phyloP scores from a whole-genome alignment of 2,113 vertebrate genomes.

The Poeciliopsis turrubarensis region DNA sequence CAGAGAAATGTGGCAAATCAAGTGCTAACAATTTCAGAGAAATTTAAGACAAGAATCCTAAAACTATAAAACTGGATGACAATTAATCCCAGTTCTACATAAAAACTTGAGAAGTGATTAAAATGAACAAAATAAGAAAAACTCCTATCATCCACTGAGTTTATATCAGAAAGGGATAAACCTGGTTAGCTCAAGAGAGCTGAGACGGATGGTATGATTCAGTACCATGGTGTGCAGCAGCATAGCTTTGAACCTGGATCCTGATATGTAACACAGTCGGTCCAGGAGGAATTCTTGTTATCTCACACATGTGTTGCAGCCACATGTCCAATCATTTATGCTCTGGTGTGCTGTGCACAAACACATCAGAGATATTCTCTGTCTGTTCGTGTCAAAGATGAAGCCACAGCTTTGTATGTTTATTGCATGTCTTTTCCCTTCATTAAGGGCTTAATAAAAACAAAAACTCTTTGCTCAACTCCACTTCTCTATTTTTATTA shows the following conservation, averaged over 20 bases:
- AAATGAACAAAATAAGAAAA: too few relatives aligned
- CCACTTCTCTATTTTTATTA: not conserved
- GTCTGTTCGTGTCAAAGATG: too few relatives aligned
- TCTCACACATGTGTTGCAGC: slow-evolving; percentile 57
- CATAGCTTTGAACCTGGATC: slow-evolving; percentile 40
- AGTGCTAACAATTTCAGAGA: too few relatives aligned
- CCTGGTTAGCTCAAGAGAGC: not conserved
- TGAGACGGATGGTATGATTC: slow-evolving; percentile 1
- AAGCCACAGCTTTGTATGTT: not conserved
- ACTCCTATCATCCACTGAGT: too few relatives aligned
- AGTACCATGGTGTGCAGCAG: slow-evolving; percentile 21
- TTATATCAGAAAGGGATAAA: not conserved
- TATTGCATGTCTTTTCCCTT: not conserved
- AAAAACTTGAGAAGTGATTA: not conserved
- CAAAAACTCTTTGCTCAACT: not conserved
- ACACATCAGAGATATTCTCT: slow-evolving; percentile 8
- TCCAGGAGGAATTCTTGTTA: slow-evolving; percentile 54
- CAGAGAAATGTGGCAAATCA: too few relatives aligned
- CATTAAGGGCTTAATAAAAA: not conserved
- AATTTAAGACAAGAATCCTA: too few relatives aligned
- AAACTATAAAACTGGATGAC: too few relatives aligned
- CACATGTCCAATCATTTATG: slow-evolving; percentile 26
- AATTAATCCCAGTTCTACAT: too few relatives aligned
- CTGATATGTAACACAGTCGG: slow-evolving; percentile 32
- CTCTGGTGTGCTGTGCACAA: slow-evolving; percentile 37